Base-by-base conservation (phyloP, 1,140 invertebrate species). In the Cyphomyrmex costatus region DNA sequence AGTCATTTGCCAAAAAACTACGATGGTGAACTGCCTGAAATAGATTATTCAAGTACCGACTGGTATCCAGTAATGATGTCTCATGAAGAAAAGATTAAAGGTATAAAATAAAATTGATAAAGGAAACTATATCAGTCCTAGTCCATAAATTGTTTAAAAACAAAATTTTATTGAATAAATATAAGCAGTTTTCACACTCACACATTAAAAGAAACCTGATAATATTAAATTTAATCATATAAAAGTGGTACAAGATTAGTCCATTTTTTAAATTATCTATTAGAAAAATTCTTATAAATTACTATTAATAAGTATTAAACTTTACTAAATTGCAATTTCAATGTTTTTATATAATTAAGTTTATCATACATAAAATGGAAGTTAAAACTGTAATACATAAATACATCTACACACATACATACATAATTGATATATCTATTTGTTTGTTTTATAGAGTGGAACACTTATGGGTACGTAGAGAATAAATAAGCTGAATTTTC, bases 1-100 rank as follows among this genome's bases (percentile, higher is more conserved):
- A 96, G 96, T 24, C 96, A 97, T 90, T 92, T 98, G 58, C 97
- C 98, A 0, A 95, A 96, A 49, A 97, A 98, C 92, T 97, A 98
- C 84, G 97, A 96, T 27, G 98, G 98, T 5, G 93, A 96, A 49
- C 90, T 97, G 49, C 97, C 97, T 0, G 96, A 96, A 88, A 97
- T 98, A 73, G 95, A 98, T 93, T 98, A 98, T 89, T 96, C 95
- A 12, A 96, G 96, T 6, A 96, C 96, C 2, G 96, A 98, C 66
- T 98, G 97, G 97, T 97, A 97, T 92, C 97, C 97, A 12, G 93
- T 95, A 21, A 94, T 98, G 77, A 91, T 96, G n/a, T 93, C 96
- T 12, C 94, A 96, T 78, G 92, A 97, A 1, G 96, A 96, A 3
- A 96, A 96, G 85, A 96, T 98, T 42, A 93, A 95, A 92, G 93